Evolutionary conservation across 2,888 invertebrate species (phyloP).

Genomic region (Anarsia innoxiella): DNA sequence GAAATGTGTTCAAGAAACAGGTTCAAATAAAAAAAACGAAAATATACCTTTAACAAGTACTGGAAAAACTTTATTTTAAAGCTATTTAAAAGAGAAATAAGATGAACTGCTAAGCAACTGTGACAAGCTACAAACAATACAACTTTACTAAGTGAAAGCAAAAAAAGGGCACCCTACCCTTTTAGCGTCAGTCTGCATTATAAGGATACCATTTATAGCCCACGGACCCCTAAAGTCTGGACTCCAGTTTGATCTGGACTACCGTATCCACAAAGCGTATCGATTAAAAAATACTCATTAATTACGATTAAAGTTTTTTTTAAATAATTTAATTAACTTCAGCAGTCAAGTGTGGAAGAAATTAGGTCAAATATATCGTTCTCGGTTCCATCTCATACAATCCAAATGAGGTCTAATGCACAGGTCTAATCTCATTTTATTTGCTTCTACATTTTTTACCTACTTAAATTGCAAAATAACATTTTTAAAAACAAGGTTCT

Average conservation of each 20-base stretch:
- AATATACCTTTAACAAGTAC: not conserved
- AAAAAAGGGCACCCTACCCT: too few species aligned
- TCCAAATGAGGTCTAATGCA: not conserved
- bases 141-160: too few species aligned
- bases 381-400: not conserved
- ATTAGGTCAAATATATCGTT: conserved; percentile 7
- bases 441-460: not conserved
- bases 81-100: not conserved
- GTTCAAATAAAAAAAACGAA: too few species aligned
- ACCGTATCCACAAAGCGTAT: too few species aligned
- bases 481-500: not conserved
- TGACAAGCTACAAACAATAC: too few species aligned
- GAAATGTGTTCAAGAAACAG: too few species aligned
- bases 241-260: conserved; percentile 37
- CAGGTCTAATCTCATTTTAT: not conserved
- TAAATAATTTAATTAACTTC: conserved; percentile 34
- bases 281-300: conserved; percentile 46
- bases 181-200: too few species aligned
- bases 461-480: not conserved
- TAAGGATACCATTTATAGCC: too few species aligned
- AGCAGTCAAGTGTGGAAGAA: conserved; percentile 26
- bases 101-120: not conserved
- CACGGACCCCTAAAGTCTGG: not conserved
- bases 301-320: conserved; percentile 27
- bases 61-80: not conserved